Percentiles rank a stretch among this genome's conserved stretches.
Conservation (phyloP, 2,797 vertebrate genomes). For the Pangasius djambal region DNA sequence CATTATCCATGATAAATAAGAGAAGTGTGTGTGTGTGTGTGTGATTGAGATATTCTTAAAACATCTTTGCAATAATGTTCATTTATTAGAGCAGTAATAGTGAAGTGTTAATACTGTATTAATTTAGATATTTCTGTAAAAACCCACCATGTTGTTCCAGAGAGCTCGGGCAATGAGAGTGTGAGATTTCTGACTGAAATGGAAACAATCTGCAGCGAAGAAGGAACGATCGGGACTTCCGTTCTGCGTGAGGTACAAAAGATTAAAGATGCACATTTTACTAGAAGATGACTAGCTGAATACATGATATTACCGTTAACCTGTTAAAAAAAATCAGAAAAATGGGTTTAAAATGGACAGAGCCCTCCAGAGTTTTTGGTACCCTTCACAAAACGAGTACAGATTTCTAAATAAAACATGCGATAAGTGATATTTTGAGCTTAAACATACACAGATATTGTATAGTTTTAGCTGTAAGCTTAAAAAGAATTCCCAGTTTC, state of each 20-base stretch:
- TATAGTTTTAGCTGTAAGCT: background rate
- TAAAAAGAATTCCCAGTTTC: background rate
- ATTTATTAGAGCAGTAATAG: background rate
- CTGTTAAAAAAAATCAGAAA: background rate
- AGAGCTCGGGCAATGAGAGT: conserved; percentile 83
- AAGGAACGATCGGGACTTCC: conserved; percentile 80
- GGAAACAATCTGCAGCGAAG: conserved; percentile 89
- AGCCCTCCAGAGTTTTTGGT: background rate
- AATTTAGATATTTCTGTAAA: background rate
- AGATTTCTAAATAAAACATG: background rate
- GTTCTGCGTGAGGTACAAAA: conserved; percentile 67
- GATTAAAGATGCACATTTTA: background rate
- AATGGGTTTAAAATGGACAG: background rate
- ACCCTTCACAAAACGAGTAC: background rate
- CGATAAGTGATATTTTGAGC: background rate
- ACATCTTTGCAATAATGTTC: background rate
- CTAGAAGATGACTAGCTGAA: background rate
- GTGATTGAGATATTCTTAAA: background rate
- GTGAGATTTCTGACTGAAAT: conserved; percentile 85
- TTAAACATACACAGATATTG: background rate
- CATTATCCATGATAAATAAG: background rate
- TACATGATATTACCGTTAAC: background rate
- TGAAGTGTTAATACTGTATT: background rate
- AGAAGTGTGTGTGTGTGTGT: background rate
- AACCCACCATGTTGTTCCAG: conserved; percentile 89